Evolutionary conservation across 2,888 invertebrate genomes (phyloP).

Genomic region (Spilosoma lubricipeda): DNA sequence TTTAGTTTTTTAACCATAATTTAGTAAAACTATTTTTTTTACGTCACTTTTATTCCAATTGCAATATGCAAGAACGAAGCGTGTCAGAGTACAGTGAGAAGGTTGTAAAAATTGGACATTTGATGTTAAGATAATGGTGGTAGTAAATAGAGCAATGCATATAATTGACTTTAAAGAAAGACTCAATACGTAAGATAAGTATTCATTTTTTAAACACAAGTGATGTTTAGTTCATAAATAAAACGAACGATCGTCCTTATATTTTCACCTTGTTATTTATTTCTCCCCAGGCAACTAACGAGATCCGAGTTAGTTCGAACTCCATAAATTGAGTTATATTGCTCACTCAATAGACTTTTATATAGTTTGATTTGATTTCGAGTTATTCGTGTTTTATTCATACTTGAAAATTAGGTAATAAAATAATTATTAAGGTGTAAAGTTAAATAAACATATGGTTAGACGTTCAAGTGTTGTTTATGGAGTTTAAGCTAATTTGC

Average conservation of each 20-base stretch:
- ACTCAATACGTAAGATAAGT: not conserved
- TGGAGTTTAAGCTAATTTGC: no score
- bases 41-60: no score
- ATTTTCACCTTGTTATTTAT: conserved; percentile 23
- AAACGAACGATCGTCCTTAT: conserved; percentile 5
- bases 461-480: no score
- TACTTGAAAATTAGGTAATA: not conserved
- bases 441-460: not conserved
- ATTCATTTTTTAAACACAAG: not conserved
- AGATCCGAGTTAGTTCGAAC: conserved; percentile 23
- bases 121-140: no score
- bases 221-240: conserved; percentile 10
- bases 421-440: not conserved
- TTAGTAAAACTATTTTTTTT: no score
- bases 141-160: no score
- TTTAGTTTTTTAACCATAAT: no score
- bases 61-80: no score
- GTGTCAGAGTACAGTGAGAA: no score
- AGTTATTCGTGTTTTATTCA: not conserved
- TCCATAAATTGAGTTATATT: conserved; percentile 29
- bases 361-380: conserved; percentile 21
- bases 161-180: not conserved
- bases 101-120: no score
- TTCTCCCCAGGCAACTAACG: conserved; percentile 17
- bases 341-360: conserved; percentile 15